Conservation (phyloP, 2,113 vertebrate species). For the Numida meleagris region DNA sequence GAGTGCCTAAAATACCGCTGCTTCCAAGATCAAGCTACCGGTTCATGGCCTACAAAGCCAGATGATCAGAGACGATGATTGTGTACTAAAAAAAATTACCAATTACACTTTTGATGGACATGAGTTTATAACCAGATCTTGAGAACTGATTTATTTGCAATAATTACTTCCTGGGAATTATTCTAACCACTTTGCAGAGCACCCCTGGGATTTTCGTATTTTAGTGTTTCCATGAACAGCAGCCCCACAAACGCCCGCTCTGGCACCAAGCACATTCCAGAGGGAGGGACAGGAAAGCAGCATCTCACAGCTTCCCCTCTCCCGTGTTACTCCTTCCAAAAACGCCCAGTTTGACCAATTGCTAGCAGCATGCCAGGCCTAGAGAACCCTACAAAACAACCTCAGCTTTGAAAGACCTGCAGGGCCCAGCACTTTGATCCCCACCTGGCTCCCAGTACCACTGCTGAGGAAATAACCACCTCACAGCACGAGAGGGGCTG, state of each 20-base stretch:
- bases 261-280: accelerated
- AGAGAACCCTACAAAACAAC: not conserved
- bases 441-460: no score
- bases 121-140: not conserved
- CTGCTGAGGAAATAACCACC: not conserved
- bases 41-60: not conserved
- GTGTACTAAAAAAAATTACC: not conserved
- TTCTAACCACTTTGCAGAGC: not conserved
- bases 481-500: not conserved
- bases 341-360: not conserved
- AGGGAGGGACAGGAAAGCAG: not conserved
- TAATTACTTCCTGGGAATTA: not conserved
- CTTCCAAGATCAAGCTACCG: not conserved
- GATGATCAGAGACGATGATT: not conserved
- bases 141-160: not conserved
- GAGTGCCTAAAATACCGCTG: not conserved
- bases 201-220: not conserved
- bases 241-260: not conserved
- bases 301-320: not conserved
- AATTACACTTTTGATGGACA: not conserved
- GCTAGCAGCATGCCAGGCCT: accelerated
- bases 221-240: not conserved
- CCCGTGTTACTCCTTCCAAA: not conserved
- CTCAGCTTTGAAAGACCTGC: not conserved
- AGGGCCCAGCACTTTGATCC: not conserved